Evolutionary conservation across 2,113 vertebrate species (phyloP), one percentile per base, ranked within the genome.

Genomic region (Xerus inauris): DNA sequence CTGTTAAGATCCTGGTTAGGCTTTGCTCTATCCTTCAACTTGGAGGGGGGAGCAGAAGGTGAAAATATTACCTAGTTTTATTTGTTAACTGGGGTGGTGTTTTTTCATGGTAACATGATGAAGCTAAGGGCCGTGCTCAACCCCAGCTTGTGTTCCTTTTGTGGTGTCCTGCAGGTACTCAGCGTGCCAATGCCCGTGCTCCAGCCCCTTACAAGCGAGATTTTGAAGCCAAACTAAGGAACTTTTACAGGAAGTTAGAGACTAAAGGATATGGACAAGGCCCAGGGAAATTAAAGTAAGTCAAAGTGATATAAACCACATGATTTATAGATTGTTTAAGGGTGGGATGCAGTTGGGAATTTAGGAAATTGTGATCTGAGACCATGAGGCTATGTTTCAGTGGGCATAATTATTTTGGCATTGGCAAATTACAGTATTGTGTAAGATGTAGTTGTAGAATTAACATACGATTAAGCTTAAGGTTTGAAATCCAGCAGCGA

Each of bases 261-360:
- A 99, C 99, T 17, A 99, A 99, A 98, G 99, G 99, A 98, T 99
- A 99, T 28, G 99, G 99, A 87, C 99, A 99, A 98, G 99, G 99
- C 90, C 99, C 99, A 8, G 99, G 99, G 86, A 99, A 99, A 98
- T 98, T 99, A 98, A 99, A 99, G 99, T 99, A 98, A 35, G 98
- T 98, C 81, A 64, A 93, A 92, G 40, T 84, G 73, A 80, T 82
- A 8, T 51, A 57, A 40, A 47, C 35, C 59, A 6, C 6, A 3
- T 62, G 76, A 62, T 54, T 72, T 57, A n/a, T 14, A 24, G n/a
- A 51, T 77, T 65, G 64, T 40, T 24, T n/a, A 40, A 87, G 10
- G 32, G 30, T 69, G 38, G 54, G 35, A 42, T 32, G 3, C 42
- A 16, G 8, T 49, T 69, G 84, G 75, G 28, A 71, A 35, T 59